Percentiles rank a stretch among this genome's conserved stretches.
phyloP scores from a whole-genome alignment of 92 coral and sea anemone genomes.

The Bergia sp. region DNA sequence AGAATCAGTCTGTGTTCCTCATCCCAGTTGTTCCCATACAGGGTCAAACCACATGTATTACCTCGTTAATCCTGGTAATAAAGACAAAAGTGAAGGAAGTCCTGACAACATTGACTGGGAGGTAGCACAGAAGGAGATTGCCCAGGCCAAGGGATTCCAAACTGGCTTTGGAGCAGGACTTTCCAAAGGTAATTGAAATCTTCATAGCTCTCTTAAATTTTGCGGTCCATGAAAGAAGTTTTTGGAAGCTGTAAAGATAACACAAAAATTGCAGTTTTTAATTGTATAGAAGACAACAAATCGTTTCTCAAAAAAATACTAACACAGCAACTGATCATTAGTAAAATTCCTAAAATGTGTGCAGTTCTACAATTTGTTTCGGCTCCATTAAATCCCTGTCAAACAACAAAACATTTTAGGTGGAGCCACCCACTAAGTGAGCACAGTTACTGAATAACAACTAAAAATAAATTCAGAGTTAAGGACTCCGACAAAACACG shows the following conservation, averaged over 20 bases:
- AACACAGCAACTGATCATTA: too few relatives aligned
- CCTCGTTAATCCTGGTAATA: conserved; percentile 76
- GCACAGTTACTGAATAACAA: too few relatives aligned
- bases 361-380: too few relatives aligned
- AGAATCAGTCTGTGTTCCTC: neutral
- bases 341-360: too few relatives aligned
- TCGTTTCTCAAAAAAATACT: too few relatives aligned
- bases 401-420: too few relatives aligned
- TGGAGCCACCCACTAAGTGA: too few relatives aligned
- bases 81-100: conserved; percentile 89
- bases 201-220: neutral
- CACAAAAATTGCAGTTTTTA: neutral
- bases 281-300: too few relatives aligned
- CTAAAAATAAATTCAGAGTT: too few relatives aligned
- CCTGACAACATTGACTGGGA: conserved; percentile 97
- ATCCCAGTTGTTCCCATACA: conserved; percentile 8
- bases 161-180: conserved; percentile 94
- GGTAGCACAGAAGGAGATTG: conserved; percentile 94
- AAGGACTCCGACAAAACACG: too few relatives aligned
- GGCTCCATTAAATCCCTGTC: too few relatives aligned
- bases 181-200: conserved; percentile 73
- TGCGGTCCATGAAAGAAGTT: neutral
- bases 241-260: neutral
- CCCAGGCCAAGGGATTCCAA: conserved; percentile 96
- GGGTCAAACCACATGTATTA: conserved; percentile 97